Evolutionary conservation across 2,888 invertebrate species (phyloP).

Genomic region (Papilio gigon): DNA sequence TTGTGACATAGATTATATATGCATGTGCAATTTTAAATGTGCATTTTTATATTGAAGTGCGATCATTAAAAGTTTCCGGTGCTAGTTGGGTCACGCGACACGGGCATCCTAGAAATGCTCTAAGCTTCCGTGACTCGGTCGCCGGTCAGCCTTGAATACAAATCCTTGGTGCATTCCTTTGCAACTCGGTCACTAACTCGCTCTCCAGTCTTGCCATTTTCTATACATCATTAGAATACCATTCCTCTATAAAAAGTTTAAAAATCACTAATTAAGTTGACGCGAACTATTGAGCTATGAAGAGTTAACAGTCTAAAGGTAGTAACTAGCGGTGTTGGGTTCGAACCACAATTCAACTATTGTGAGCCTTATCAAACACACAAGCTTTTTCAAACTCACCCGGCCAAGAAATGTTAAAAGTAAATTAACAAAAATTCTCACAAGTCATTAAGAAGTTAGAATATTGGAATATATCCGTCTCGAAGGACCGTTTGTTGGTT

Average conservation of each 20-base stretch:
- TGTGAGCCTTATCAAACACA: too few relatives aligned
- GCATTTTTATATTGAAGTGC: neutral
- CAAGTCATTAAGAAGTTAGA: too few relatives aligned
- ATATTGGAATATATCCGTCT: too few relatives aligned
- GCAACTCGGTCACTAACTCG: constrained; percentile 16
- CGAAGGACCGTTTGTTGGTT: too few relatives aligned
- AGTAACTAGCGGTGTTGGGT: too few relatives aligned
- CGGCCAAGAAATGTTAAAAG: too few relatives aligned
- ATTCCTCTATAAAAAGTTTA: neutral
- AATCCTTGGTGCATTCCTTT: constrained; percentile 12
- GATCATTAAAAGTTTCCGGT: constrained; percentile 12
- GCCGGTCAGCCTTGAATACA: constrained; percentile 20
- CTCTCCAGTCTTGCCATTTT: neutral
- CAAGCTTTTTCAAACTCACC: too few relatives aligned
- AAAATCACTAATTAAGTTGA: neutral
- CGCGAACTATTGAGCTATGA: too few relatives aligned
- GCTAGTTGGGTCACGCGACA: constrained; percentile 9
- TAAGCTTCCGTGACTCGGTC: constrained; percentile 3
- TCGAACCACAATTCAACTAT: too few relatives aligned
- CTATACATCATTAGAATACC: neutral
- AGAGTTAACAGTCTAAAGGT: too few relatives aligned
- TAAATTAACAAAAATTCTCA: too few relatives aligned
- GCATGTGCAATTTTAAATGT: neutral
- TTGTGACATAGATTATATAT: too few relatives aligned
- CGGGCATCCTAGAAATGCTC: constrained; percentile 17